A percentile compares a stretch with the other conserved stretches of the same genome.
phyloP scores from a whole-genome alignment of 2,888 invertebrate genomes.

The Tortrix viridana region DNA sequence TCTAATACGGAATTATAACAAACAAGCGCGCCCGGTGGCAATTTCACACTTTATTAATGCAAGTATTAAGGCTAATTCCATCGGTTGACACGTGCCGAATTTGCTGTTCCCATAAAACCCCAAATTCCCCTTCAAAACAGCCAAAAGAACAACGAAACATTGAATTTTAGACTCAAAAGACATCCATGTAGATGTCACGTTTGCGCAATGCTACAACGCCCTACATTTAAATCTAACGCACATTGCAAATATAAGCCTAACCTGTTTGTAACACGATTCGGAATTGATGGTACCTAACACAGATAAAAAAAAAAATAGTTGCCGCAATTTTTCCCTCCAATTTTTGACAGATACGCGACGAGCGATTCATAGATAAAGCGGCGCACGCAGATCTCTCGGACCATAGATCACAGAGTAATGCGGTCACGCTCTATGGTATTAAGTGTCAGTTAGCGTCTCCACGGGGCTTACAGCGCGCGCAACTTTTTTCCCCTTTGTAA shows the following conservation, averaged over 20 bases:
- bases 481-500: conserved; percentile 80
- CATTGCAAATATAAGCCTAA: conserved; percentile 45
- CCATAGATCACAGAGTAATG: conserved; percentile 83
- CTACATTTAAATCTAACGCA: conserved; percentile 4
- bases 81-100: conserved; percentile 81
- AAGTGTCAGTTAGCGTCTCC: conserved; percentile 83
- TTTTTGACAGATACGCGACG: conserved; percentile 65
- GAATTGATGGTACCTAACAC: neutral
- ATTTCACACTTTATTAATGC: conserved; percentile 85
- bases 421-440: conserved; percentile 83
- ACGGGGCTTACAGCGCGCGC: conserved; percentile 73
- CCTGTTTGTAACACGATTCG: conserved; percentile 44
- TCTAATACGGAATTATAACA: conserved; percentile 80
- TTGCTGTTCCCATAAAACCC: conserved; percentile 79
- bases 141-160: conserved; percentile 48
- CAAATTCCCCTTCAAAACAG: conserved; percentile 52
- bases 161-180: conserved; percentile 57
- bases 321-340: conserved; percentile 56
- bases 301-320: neutral
- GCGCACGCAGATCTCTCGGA: conserved; percentile 64
- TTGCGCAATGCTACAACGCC: conserved; percentile 35
- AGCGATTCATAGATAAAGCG: conserved; percentile 72
- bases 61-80: conserved; percentile 82
- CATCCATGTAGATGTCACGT: conserved; percentile 47
- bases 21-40: conserved; percentile 74